Conservation (phyloP, 2,888 invertebrate genomes). For the Gymnocheta viridis region DNA sequence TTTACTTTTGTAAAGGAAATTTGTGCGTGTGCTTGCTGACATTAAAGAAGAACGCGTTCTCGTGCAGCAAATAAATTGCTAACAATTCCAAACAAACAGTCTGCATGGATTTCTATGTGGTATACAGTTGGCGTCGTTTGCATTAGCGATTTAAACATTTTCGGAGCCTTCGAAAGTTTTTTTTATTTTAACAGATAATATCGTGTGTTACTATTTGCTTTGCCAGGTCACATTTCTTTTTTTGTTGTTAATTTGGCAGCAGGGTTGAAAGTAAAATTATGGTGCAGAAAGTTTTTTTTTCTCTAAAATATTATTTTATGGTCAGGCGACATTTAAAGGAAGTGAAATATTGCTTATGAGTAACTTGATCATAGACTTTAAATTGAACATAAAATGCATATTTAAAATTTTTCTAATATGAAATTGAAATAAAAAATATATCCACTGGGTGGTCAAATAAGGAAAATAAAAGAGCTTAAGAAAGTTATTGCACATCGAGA, state of each 20-base stretch:
- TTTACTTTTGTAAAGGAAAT: background rate
- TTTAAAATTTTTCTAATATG: no score
- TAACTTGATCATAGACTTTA: no score
- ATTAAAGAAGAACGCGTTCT: background rate
- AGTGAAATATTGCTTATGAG: no score
- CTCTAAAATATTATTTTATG: background rate
- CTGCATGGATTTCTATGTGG: background rate
- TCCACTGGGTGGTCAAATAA: no score
- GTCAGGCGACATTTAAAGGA: slow-evolving; percentile 36
- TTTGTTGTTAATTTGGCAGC: background rate
- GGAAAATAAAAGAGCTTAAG: no score
- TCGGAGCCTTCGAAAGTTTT: background rate
- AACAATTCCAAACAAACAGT: slow-evolving; percentile 9
- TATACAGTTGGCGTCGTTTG: slow-evolving; percentile 33
- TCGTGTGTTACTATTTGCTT: background rate
- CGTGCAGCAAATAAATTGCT: background rate
- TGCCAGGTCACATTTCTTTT: slow-evolving; percentile 33
- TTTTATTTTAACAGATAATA: background rate
- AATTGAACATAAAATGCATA: no score
- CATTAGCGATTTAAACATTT: slow-evolving; percentile 23
- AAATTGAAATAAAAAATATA: no score
- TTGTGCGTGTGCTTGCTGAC: background rate
- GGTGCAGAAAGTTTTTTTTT: background rate
- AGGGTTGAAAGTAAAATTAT: slow-evolving; percentile 31
- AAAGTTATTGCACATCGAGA: no score